Percentiles rank a stretch among this genome's conserved stretches.
Evolutionary conservation across 2,113 vertebrate species (phyloP).

Genomic region (Phaetusa simplex): DNA sequence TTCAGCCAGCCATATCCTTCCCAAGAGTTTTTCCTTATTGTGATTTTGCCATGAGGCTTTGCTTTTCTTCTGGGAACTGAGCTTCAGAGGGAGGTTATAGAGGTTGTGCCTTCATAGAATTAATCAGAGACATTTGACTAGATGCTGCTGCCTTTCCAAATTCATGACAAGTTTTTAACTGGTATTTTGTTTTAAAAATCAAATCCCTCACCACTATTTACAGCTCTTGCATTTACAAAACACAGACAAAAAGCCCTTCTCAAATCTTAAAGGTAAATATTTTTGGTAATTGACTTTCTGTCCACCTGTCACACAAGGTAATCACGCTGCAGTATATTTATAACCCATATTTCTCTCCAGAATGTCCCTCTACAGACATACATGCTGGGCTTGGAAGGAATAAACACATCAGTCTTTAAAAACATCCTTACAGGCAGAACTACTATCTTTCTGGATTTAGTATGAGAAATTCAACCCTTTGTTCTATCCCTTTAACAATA

Average conservation of each 20-base stretch:
- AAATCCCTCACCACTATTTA: background rate
- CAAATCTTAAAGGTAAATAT: background rate
- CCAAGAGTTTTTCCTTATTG: slow-evolving; percentile 11
- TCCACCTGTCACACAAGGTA: background rate
- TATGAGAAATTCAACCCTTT: background rate
- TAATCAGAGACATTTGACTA: background rate
- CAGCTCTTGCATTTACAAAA: background rate
- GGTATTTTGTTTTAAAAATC: background rate
- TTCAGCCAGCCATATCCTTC: background rate
- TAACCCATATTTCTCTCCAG: background rate
- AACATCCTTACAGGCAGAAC: background rate
- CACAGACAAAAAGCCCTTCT: background rate
- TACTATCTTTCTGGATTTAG: background rate
- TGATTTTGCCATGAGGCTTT: background rate
- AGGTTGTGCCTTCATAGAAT: background rate
- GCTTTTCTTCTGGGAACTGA: background rate
- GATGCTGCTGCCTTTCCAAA: background rate
- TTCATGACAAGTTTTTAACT: background rate
- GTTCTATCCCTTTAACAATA: background rate
- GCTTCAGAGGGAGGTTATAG: background rate
- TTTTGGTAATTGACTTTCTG: background rate
- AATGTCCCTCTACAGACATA: background rate
- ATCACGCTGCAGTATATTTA: background rate
- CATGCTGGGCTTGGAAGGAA: background rate
- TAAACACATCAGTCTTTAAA: background rate